Conservation (phyloP, 2,888 invertebrate species). For the Cosmia trapezina region DNA sequence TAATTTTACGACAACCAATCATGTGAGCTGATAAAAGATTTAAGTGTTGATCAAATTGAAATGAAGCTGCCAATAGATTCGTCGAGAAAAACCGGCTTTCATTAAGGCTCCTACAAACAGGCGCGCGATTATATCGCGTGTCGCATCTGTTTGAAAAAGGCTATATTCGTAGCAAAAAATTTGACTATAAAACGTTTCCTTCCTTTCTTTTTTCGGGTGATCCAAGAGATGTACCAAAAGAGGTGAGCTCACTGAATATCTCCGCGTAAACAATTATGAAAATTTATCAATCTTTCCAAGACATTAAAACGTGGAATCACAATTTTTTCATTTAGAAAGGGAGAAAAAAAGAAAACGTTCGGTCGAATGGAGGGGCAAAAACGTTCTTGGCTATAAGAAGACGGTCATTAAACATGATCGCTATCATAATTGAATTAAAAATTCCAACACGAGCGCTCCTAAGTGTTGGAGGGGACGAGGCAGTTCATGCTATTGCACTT, state of each 20-base stretch:
- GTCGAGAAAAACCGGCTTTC: not conserved
- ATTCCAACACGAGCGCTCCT: constrained; percentile 87
- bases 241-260: constrained; percentile 57
- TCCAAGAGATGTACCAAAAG: constrained; percentile 38
- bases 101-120: too few relatives aligned
- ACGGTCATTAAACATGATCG: constrained; percentile 89
- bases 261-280: constrained; percentile 76
- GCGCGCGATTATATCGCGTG: too few relatives aligned
- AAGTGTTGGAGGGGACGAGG: constrained; percentile 71
- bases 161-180: not conserved
- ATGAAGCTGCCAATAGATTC: constrained; percentile 1
- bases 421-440: constrained; percentile 91
- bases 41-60: not conserved
- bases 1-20: not conserved
- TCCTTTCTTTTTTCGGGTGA: not conserved
- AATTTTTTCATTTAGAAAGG: constrained; percentile 63
- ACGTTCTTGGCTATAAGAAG: constrained; percentile 79
- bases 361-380: constrained; percentile 76
- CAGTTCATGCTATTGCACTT: constrained; percentile 67
- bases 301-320: constrained; percentile 71
- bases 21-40: not conserved
- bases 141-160: too few relatives aligned
- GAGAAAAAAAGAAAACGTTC: constrained; percentile 59
- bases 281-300: constrained; percentile 79
- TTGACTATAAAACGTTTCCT: constrained; percentile 5